Base-by-base conservation (phyloP, 2,888 invertebrate species). In the Euplagia quadripunctaria region DNA sequence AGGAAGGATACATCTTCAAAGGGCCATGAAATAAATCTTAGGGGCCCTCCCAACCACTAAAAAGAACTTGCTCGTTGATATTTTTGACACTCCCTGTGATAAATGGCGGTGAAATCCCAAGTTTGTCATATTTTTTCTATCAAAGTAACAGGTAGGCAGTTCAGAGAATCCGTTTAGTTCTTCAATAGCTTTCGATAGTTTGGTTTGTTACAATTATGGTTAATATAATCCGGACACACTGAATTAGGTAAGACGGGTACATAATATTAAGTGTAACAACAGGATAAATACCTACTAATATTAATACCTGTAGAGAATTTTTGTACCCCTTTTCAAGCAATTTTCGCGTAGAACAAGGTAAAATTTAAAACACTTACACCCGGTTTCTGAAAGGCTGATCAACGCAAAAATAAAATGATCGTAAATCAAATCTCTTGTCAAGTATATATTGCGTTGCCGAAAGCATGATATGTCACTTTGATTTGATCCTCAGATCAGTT, bases 11-110 rank as follows among this genome's bases (percentile, higher is more conserved):
- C 80, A 73, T 73, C 81, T 79, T 70, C 79, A 64, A 76, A 76
- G 75, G 81, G 76, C 77, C 72, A 75, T 74, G 75, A 74, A 76
- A 83, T 85, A 85, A 85, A 85, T 85, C 85, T 85, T 73, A 43
- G 67, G 46, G 72, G 77, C 78, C 83, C 85, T 79, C 84, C 86
- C 82, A 72, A 76, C 86, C 82, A 74, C 85, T 85, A 80, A 79
- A 76, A 79, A 76, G 78, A 79, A 76, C 80, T 82, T 81, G 79
- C 80, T 81, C 86, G 86, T 84, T 84, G 86, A 85, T 86, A 86
- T 83, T 86, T 86, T 86, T 84, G 86, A 86, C 85, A 86, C 80
- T 73, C 72, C 17, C 74, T 55, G 70, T 86, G 85, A 86, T 81
- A 84, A 82, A 86, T 83, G 80, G 73, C 76, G 77, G 77, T 77